Base-by-base conservation (phyloP, 92 coral and sea anemone species). In the Umimayanthus chanpuru region DNA sequence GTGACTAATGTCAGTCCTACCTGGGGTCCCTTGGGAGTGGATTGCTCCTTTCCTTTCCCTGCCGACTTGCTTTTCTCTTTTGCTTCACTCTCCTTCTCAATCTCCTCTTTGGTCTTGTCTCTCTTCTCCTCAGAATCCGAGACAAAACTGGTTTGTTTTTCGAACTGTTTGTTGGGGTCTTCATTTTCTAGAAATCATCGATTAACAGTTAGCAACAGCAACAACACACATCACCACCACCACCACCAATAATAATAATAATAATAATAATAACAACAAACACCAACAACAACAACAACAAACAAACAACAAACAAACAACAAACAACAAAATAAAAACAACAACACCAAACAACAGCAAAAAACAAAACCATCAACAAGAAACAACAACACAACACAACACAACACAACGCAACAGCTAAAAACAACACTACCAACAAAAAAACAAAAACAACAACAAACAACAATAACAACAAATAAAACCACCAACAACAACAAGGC, bases 81-180 rank as follows among this genome's bases (percentile, higher is more conserved):
- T 1, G 39, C 81, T 30, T 90, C 97, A 43, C 64, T 77, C 82
- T 94, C 98, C 85, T 90, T 94, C 75, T 94, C 98, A 28, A 92
- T 49, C 74, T 95, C 98, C 26, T 94, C 98, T 81, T 95, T 95
- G 2, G 96, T 95, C 77, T 94, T 94, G 93, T 94, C 97, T 87
- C 98, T 87, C 82, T 94, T 95, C 88, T 92, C 95, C n/a, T 94
- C 97, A 9, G 81, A 82, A 15, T 92, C 95, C 16, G 76, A 91
- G 21, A 58, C 56, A 36, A 77, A 85, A 10, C 80, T 64, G 71
- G 71, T 29, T 67, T 85, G 84, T 38, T 88, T 93, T 64, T 88
- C 94, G 32, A 86, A 91, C 10, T 53, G 73, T 89, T 81, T 92
- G 91, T 94, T 95, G 21, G 90, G 76, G 78, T 93, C 96, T 75